Conservation (phyloP, 2,888 invertebrate species). For the Siphlonurus alternatus region DNA sequence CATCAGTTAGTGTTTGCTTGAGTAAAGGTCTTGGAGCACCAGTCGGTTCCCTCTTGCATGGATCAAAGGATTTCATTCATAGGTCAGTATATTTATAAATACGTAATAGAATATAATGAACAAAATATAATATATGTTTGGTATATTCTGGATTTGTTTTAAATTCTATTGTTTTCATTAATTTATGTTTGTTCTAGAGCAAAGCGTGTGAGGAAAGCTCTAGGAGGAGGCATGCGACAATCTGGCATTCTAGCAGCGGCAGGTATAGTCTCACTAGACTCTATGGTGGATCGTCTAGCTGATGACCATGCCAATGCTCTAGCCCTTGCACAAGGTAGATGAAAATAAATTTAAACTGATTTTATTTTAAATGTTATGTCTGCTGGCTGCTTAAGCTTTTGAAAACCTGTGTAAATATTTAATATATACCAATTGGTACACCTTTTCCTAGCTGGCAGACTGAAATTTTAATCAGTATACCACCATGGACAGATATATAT, state of each 20-base stretch:
- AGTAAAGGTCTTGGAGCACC: slow-evolving; percentile 88
- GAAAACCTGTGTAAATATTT: slow-evolving; percentile 5
- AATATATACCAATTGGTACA: neutral
- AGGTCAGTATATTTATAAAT: slow-evolving; percentile 35
- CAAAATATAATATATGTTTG: neutral
- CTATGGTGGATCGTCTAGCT: slow-evolving; percentile 45
- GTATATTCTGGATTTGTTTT: neutral
- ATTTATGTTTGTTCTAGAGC: slow-evolving; percentile 38
- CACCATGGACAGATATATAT: too few species aligned
- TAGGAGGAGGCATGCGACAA: slow-evolving; percentile 93
- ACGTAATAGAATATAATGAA: neutral
- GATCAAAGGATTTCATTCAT: slow-evolving; percentile 51
- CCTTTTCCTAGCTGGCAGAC: slow-evolving; percentile 35
- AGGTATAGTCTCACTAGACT: slow-evolving; percentile 63
- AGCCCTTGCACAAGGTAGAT: slow-evolving; percentile 46
- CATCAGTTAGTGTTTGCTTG: slow-evolving; percentile 73
- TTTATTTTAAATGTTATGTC: slow-evolving; percentile 1
- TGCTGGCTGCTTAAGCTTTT: neutral
- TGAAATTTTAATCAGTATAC: slow-evolving; percentile 9
- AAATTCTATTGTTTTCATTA: neutral
- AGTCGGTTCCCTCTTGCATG: slow-evolving; percentile 69
- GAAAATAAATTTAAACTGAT: slow-evolving; percentile 9
- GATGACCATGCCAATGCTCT: slow-evolving; percentile 58
- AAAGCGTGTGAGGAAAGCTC: slow-evolving; percentile 58
- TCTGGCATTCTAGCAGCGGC: slow-evolving; percentile 82